Evolutionary conservation across 2,113 vertebrate species (phyloP).

Genomic region (Rhipidura dahli): DNA sequence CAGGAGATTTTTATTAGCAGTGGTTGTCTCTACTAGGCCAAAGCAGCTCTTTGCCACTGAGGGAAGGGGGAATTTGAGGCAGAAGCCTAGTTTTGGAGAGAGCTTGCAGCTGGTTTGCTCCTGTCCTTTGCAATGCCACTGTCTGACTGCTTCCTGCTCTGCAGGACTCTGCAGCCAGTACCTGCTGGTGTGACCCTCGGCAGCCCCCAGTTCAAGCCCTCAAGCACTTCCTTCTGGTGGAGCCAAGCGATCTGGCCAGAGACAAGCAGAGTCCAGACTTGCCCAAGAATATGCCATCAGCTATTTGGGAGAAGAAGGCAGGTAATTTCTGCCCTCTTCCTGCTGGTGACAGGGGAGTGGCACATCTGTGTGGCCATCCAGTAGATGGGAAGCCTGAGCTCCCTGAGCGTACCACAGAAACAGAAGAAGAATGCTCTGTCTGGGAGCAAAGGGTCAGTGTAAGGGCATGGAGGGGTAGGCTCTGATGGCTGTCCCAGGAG

Average conservation of each 20-base stretch:
- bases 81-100: not conserved
- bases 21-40: not conserved
- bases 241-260: not conserved
- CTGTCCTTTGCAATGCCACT: not conserved
- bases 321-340: not conserved
- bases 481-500: not conserved
- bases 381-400: not conserved
- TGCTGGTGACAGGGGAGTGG: not conserved
- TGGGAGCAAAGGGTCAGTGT: not conserved
- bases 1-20: not conserved
- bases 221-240: not conserved
- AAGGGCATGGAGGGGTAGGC: not conserved
- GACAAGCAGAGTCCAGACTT: not conserved
- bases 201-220: not conserved
- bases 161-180: not conserved
- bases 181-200: fast-evolving
- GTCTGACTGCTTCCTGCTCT: not conserved
- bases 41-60: not conserved
- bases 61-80: not conserved
- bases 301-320: not conserved
- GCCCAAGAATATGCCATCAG: not conserved
- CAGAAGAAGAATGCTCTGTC: not conserved
- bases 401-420: not conserved
- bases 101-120: not conserved
- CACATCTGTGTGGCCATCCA: not conserved